A percentile compares a stretch with the other conserved stretches of the same genome.
phyloP scores from a whole-genome alignment of 2,113 vertebrate genomes.

The Vicugna pacos region DNA sequence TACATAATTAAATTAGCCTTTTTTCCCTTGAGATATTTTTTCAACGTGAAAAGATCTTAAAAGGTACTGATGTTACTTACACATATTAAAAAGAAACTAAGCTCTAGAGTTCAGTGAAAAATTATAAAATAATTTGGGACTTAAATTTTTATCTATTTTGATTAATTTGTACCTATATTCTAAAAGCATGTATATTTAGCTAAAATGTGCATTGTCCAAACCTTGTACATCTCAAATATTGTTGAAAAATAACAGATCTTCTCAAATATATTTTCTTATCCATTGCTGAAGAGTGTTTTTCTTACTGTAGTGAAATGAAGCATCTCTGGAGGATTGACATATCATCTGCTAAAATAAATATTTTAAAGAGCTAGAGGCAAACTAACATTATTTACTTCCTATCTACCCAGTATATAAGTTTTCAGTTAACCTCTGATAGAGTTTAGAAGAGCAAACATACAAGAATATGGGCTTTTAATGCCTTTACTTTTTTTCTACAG shows the following conservation, averaged over 20 bases:
- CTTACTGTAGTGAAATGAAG: neutral
- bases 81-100: neutral
- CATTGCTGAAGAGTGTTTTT: neutral
- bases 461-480: neutral
- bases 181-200: neutral
- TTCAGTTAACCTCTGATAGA: neutral
- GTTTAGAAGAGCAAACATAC: neutral
- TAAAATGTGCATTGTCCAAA: neutral
- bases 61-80: neutral
- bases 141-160: neutral
- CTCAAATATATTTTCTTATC: neutral
- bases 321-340: neutral
- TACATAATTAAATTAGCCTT: neutral
- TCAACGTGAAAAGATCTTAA: conserved; percentile 12
- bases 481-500: neutral
- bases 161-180: neutral
- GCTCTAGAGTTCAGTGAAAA: neutral
- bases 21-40: neutral
- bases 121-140: neutral
- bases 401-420: neutral
- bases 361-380: neutral
- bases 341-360: neutral
- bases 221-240: neutral
- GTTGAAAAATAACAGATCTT: neutral
- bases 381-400: neutral